Base-by-base conservation (phyloP, 2,797 vertebrate species). In the Hozukius guyotensis region DNA sequence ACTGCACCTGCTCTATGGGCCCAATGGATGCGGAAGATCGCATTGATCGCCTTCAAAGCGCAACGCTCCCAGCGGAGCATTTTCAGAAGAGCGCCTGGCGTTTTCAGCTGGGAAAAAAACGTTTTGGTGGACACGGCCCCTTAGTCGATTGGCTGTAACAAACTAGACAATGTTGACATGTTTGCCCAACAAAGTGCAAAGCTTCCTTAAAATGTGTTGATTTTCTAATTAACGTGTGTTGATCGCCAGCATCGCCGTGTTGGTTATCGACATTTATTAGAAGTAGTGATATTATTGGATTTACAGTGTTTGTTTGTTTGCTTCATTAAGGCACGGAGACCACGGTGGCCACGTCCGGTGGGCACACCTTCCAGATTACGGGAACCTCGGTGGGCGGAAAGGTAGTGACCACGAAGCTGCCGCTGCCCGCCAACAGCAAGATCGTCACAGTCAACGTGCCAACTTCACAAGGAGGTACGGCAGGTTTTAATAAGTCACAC, bases 361-460 rank as follows among this genome's bases (percentile, higher is more conserved):
- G 97, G 81, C 98, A 99, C 95, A 99, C 97, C 83, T 97, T 98
- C 96, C 98, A 99, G 95, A 98, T 99, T 94, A 96, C 98, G 72
- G 97, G 98, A 95, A 98, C 92, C 82, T 96, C 97, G 52, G 94
- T 97, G 95, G 96, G 97, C 81, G 98, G 98, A 92, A 99, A 99
- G 94, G 97, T 99, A 90, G 96, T 99, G 94, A 98, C 97, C 91
- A 93, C 96, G 83, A 99, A 99, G 95, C 95, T 99, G 93, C 98
- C 97, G 46, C 96, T 99, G 91, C 97, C 98, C 74, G 97, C 97
- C 96, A 99, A 99, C 96, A 99, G 98, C 97, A 99, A 99, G 96
- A 97, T 99, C 91, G 97, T 99, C 95, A 97, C 98, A 70, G 97
- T 99, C 93, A 99, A 98, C 89, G 96, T 99, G 93, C 98, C 98